Base-by-base conservation (phyloP, 2,888 invertebrate species). In the Sinotaia quadrata region DNA sequence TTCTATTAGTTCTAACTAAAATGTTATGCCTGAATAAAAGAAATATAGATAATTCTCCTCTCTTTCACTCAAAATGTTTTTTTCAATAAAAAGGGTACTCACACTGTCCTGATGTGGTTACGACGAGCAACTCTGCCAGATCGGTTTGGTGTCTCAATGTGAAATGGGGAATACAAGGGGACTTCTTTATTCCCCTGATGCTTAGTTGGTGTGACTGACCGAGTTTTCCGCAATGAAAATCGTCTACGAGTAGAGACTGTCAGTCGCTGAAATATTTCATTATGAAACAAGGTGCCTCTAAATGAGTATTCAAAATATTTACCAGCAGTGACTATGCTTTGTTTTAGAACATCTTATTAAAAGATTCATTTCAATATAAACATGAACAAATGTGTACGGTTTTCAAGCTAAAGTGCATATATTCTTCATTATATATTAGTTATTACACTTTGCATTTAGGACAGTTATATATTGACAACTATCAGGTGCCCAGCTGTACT, bases 161-260 rank as follows among this genome's bases (percentile, higher is more conserved):
- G 67, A 67, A 84, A 84, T 8, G 84, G 82, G 1, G 81, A 82
- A 68, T 81, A 81, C 78, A 83, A 73, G 59, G 73, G 76, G 18
- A 82, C 78, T 34, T 81, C 79, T 33, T 37, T 34, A 41, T 51
- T 47, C 44, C 54, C 62, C 49, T 60, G 57, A 33, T 18, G 24
- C 27, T 51, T 41, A 24, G 52, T 44, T 4, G 71, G 65, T 37
- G 80, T 77, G 58, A 77, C 71, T 21, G 61, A 49, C 34, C 65
- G 60, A 8, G 69, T 74, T 44, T 77, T 75, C 47, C 72, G 73
- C 24, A 82, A 65, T 37, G 78, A 63, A 29, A 74, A 75, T 58
- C 78, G 73, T 36, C 79, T 74, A 29, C 78, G 70, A 7, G 81
- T 78, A 36, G 83, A 79, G 58, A 75, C 76, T 31, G 75, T 75